Conservation (phyloP, 2,113 vertebrate species). For the Phalacrocorax pelagicus region DNA sequence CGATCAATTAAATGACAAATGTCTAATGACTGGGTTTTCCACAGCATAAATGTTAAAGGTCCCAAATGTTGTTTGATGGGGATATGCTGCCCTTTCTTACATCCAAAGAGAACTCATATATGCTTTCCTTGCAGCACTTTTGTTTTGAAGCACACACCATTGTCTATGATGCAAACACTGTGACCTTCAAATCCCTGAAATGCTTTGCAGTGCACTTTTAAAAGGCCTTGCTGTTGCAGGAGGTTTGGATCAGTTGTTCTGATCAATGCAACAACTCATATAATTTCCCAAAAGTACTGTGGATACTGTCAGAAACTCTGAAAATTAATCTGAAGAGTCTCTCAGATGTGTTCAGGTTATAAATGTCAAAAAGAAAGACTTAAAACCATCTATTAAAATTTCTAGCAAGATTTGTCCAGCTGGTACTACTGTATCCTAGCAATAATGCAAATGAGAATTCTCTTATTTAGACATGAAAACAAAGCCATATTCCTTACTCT, state of each 20-base stretch:
- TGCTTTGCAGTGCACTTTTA: not conserved
- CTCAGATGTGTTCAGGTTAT: not conserved
- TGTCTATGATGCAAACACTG: not conserved
- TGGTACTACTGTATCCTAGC: not conserved
- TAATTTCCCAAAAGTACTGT: not conserved
- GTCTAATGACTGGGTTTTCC: not conserved
- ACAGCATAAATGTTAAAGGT: not conserved
- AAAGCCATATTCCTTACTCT: not conserved
- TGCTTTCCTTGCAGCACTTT: not conserved
- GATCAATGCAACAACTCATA: not conserved
- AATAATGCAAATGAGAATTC: not conserved
- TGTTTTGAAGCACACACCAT: not conserved
- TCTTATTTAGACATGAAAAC: not conserved
- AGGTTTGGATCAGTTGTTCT: not conserved
- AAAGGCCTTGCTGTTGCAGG: not conserved
- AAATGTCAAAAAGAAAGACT: not conserved
- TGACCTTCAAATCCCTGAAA: slow-evolving; percentile 47
- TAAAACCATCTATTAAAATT: not conserved
- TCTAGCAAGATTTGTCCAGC: not conserved
- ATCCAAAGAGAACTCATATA: not conserved
- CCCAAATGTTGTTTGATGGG: not conserved
- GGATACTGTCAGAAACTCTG: not conserved
- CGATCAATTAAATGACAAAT: not conserved
- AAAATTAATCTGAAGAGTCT: not conserved
- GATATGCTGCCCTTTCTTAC: not conserved